Conservation (phyloP, 2,113 vertebrate genomes). For the Mus musculus region GRCm39 chr1:56640501-56641000, state of each 20-base stretch:
- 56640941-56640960: not conserved
- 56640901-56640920: not conserved
- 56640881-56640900: not conserved
- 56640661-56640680: not conserved
- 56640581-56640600: not conserved
- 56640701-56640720: not conserved
- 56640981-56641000: constrained; percentile 3
- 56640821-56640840: not conserved
- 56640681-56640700: not conserved
- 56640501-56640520: not conserved
- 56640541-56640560: not conserved
- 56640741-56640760: constrained; percentile 31
- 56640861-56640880: not conserved
- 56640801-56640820: not conserved
- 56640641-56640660: not conserved
- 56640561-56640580: constrained; percentile 4
- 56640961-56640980: constrained; percentile 13
- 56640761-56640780: not conserved
- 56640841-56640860: not conserved
- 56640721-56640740: not conserved
- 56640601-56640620: not conserved
- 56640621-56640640: not conserved
- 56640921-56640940: not conserved
- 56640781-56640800: not conserved
- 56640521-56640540: constrained; percentile 2